These are phyloP conservation scores for Athalia rosae DNA, from an alignment of 2,888 invertebrate genomes.

Conservation along the genomic window DNA sequence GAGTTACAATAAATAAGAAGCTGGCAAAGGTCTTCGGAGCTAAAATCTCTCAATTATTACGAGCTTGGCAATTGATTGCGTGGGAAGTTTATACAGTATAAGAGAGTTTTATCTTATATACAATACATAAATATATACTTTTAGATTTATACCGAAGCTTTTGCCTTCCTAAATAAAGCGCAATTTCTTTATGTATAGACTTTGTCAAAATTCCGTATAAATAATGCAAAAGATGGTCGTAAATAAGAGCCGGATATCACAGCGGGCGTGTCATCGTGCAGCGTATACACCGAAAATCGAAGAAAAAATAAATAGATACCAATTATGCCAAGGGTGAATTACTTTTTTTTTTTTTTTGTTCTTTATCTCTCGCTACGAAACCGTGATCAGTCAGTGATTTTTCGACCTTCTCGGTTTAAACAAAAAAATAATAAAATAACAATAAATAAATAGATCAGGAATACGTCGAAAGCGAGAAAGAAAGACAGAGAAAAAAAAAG, in stretches of 20 bases:
- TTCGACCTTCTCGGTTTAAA: not conserved
- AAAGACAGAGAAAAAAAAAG: not conserved
- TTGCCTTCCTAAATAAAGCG: not conserved
- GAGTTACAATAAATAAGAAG: not conserved
- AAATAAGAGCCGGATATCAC: not conserved
- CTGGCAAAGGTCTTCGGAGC: not conserved
- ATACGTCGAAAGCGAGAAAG: not conserved
- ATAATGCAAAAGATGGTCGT: not conserved
- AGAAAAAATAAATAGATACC: not conserved
- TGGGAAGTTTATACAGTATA: not conserved
- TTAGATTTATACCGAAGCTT: not conserved
- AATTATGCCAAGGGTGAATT: not conserved
- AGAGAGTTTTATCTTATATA: not conserved
- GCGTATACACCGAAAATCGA: not conserved
- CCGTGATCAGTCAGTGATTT: not conserved
- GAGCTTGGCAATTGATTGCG: not conserved
- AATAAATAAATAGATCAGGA: not conserved
- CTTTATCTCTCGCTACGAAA: no score
- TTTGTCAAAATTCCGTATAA: not conserved
- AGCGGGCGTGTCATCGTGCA: no score
- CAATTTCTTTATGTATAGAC: conserved; percentile 1
- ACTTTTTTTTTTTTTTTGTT: no score
- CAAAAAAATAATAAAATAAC: not conserved
- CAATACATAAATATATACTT: no score
- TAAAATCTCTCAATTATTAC: conserved; percentile 11